Conservation (phyloP, 1,140 invertebrate genomes). For the Drosophila leontia region DNA sequence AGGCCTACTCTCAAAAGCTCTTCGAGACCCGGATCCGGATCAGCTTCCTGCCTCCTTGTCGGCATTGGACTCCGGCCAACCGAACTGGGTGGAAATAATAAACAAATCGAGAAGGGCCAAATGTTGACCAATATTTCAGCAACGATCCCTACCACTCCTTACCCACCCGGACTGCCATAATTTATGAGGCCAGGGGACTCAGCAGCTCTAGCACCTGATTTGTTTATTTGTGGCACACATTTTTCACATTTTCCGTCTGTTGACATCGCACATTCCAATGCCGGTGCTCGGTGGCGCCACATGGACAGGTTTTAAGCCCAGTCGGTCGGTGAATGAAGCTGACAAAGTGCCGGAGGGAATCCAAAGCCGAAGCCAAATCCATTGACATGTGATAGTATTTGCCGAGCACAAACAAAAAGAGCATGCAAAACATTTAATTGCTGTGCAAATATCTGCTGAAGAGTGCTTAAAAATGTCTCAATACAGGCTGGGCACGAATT, state of each 20-base stretch:
- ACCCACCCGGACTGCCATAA: constrained; percentile 55
- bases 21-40: constrained; percentile 12
- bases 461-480: constrained; percentile 34
- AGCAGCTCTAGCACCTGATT: constrained; percentile 58
- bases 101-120: constrained; percentile 44
- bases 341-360: constrained; percentile 31
- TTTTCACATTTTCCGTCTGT: constrained; percentile 61
- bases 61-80: constrained; percentile 30
- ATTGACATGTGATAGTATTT: constrained; percentile 37
- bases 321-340: constrained; percentile 14
- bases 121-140: constrained; percentile 77
- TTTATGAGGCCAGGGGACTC: constrained; percentile 49
- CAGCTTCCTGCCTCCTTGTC: constrained; percentile 21
- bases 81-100: constrained; percentile 62
- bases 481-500: constrained; percentile 32
- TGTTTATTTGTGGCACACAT: constrained; percentile 72
- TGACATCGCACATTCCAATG: constrained; percentile 39
- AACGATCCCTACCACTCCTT: constrained; percentile 26
- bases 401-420: constrained; percentile 22
- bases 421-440: constrained; percentile 53
- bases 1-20: constrained; percentile 21
- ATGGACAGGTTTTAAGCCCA: constrained; percentile 6
- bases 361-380: constrained; percentile 13
- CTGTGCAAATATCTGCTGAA: constrained; percentile 53
- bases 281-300: constrained; percentile 28